Conservation (phyloP, 2,888 invertebrate species). For the Troglohyphantes excavatus region DNA sequence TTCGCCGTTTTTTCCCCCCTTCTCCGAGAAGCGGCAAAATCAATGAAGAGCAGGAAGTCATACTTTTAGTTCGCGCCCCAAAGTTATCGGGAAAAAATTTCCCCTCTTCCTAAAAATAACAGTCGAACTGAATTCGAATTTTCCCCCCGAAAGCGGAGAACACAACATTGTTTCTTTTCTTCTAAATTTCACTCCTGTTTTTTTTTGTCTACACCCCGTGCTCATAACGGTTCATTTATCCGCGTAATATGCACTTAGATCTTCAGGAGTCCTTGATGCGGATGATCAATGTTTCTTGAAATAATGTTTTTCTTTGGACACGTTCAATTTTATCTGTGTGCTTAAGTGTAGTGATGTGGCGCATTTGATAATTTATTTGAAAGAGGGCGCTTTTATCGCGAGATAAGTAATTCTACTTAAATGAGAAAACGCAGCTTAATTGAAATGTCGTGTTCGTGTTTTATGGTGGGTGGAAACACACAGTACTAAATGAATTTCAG, state of each 20-base stretch:
- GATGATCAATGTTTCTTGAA: conserved; percentile 20
- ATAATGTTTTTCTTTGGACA: neutral
- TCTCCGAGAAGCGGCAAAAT: conserved; percentile 32
- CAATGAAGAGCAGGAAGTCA: conserved; percentile 58
- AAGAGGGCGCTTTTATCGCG: neutral
- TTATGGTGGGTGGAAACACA: no score
- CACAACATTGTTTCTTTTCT: conserved; percentile 1
- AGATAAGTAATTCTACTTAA: no score
- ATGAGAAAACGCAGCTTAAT: no score
- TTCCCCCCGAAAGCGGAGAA: conserved; percentile 10
- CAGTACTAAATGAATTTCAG: no score
- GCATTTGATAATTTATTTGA: neutral
- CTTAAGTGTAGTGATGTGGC: neutral
- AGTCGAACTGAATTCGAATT: conserved; percentile 56
- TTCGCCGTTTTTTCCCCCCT: conserved; percentile 6
- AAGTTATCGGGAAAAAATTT: conserved; percentile 63
- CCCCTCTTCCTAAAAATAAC: conserved; percentile 58
- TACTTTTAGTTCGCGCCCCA: conserved; percentile 49
- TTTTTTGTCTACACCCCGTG: neutral
- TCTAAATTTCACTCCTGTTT: neutral
- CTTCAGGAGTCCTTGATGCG: conserved; percentile 13
- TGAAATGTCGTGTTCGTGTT: no score
- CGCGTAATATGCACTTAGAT: conserved; percentile 47
- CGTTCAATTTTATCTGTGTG: neutral
- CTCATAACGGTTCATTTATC: conserved; percentile 56